A percentile compares a stretch with the other conserved stretches of the same genome.
Conservation (phyloP, 2,888 invertebrate genomes). For the Idaea straminata region DNA sequence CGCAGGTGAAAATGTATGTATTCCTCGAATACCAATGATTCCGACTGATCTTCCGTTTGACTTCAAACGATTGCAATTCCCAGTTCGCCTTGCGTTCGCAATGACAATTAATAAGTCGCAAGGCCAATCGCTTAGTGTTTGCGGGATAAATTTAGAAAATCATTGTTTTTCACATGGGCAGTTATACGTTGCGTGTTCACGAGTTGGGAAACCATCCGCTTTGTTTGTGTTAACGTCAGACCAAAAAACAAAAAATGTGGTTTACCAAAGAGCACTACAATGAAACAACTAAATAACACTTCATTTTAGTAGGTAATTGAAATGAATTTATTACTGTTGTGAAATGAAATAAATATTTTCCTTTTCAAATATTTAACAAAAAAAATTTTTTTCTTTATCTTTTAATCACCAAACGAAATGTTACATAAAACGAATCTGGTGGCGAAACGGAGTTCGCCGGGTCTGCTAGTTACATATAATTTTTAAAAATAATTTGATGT, state of each 20-base stretch:
- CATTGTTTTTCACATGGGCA: constrained; percentile 19
- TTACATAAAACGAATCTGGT: too few species aligned
- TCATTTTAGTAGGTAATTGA: constrained; percentile 33
- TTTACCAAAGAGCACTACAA: constrained; percentile 24
- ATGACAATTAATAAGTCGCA: constrained; percentile 7
- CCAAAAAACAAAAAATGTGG: constrained; percentile 29
- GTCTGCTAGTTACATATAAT: background rate
- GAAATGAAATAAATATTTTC: constrained; percentile 29
- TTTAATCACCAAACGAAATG: constrained; percentile 31
- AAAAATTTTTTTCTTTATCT: constrained; percentile 26
- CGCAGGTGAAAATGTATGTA: background rate
- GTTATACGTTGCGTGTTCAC: constrained; percentile 15
- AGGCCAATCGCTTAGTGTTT: constrained; percentile 12
- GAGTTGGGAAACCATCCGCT: constrained; percentile 15
- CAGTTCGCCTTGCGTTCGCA: constrained; percentile 7
- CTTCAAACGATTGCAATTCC: constrained; percentile 10
- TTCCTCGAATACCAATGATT: constrained; percentile 9
- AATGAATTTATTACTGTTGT: constrained; percentile 36
- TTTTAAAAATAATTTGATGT: constrained; percentile 11
- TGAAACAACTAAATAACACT: constrained; percentile 31
- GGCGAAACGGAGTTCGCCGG: too few species aligned
- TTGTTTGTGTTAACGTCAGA: constrained; percentile 29
- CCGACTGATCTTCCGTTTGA: constrained; percentile 8
- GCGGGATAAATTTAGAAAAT: constrained; percentile 10
- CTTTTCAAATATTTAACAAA: constrained; percentile 23